Conservation (phyloP, 1,140 invertebrate genomes). For the Eumeta japonica region DNA sequence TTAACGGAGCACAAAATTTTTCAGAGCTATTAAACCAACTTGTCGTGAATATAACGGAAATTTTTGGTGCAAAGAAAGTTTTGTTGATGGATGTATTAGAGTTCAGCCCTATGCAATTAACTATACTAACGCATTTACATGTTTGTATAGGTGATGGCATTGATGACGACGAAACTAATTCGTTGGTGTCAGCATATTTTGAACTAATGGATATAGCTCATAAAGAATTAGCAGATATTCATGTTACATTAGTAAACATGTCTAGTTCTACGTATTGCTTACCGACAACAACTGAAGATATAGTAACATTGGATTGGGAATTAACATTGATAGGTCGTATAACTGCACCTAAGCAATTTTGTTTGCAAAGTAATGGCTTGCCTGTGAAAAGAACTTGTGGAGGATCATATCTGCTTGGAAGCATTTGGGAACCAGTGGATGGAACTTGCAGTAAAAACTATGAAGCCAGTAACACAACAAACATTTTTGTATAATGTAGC, state of each 20-base stretch:
- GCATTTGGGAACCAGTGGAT: constrained; percentile 40
- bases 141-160: constrained; percentile 17
- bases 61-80: constrained; percentile 29
- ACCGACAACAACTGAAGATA: constrained; percentile 28
- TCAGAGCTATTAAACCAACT: constrained; percentile 14
- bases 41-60: constrained; percentile 20
- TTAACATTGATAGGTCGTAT: constrained; percentile 42
- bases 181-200: constrained; percentile 18
- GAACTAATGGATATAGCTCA: constrained; percentile 20
- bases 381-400: constrained; percentile 48
- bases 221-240: constrained; percentile 20
- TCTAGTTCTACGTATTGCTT: constrained; percentile 47
- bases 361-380: constrained; percentile 50
- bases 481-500: constrained; percentile 43
- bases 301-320: constrained; percentile 37
- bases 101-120: constrained; percentile 18
- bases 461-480: constrained; percentile 36
- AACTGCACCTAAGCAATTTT: constrained; percentile 48
- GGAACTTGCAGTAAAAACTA: constrained; percentile 44
- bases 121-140: constrained; percentile 33
- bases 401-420: constrained; percentile 48
- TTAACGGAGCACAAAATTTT: constrained; percentile 15
- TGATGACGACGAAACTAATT: constrained; percentile 17
- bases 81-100: constrained; percentile 36
- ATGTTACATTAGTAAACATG: constrained; percentile 34